Base-by-base conservation (phyloP, 2,113 vertebrate genomes). In the Eulemur rufifrons region DNA sequence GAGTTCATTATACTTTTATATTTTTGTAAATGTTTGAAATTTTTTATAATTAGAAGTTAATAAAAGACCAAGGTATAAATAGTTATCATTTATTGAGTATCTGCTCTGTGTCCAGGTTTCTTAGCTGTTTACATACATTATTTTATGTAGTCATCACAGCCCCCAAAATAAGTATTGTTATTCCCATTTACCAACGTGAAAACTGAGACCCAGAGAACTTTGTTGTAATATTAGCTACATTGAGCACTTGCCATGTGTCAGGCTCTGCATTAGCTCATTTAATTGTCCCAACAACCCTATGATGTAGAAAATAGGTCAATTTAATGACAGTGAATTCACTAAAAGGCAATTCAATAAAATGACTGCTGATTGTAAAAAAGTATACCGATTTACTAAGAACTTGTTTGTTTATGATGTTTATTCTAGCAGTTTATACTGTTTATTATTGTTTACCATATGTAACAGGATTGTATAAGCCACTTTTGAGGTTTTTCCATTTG, bases 21-120 rank as follows among this genome's bases (percentile, higher is more conserved):
- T 68, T 95, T 93, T 97, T 69, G 2, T 90, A 63, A 85, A 32
- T 73, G 21, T 71, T 95, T 87, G 50, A 89, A 39, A 13, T 76
- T 89, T 94, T 89, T 93, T 17, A 50, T 87, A 84, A 76, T 86
- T 89, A 90, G 54, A 96, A 84, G 45, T 89, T 95, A 84, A 66
- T 89, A 94, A 90, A 96, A 95, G 66, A 82, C 64, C 45, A 81
- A 7, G 1, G 18, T 52, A 83, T 64, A 86, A 71, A 66, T 82
- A 83, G 37, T 29, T 94, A 42, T 50, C 63, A 91, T 95, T 95
- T 92, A 83, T 69, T 94, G 59, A 96, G 20, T 32, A 71, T 77
- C 50, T 92, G 10, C 68, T 82, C 14, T 92, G 34, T 95, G 10
- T 88, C 71, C 93, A 84, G 80, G 50, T 94, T 68, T 69, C 25